These are phyloP conservation scores for Stratiomys singularior DNA, from an alignment of 2,888 invertebrate genomes.

Conservation along the genomic window DNA sequence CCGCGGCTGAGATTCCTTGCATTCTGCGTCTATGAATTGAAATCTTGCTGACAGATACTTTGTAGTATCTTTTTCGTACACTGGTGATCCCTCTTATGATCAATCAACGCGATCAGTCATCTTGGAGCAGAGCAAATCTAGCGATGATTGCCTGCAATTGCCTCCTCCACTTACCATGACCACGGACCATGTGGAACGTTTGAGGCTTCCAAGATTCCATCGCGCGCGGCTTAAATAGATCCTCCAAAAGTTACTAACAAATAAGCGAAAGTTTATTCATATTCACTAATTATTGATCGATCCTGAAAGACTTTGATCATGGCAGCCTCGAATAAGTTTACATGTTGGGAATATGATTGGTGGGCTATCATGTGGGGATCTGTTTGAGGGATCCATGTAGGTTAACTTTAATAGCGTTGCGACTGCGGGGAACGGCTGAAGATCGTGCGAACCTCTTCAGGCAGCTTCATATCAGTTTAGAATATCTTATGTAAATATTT, in stretches of 20 bases:
- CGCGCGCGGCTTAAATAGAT: neutral
- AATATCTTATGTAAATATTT: constrained; percentile 42
- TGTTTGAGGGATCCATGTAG: neutral
- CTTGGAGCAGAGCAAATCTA: neutral
- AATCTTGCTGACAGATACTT: constrained; percentile 17
- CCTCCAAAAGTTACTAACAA: neutral
- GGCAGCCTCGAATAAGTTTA: neutral
- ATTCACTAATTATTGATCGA: constrained; percentile 19
- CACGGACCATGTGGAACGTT: neutral
- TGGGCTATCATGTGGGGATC: neutral
- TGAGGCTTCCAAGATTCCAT: constrained; percentile 17
- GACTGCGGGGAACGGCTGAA: neutral
- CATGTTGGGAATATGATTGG: constrained; percentile 13
- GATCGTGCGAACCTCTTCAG: constrained; percentile 7
- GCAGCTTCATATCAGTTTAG: constrained; percentile 10
- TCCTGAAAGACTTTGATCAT: constrained; percentile 28
- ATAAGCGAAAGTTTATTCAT: neutral
- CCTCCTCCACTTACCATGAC: constrained; percentile 14
- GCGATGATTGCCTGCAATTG: neutral
- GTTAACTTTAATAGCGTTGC: neutral
- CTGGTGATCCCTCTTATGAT: neutral
- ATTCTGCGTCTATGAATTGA: neutral
- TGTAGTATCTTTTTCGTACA: constrained; percentile 9
- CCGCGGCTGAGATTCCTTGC: neutral
- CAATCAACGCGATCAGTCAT: constrained; percentile 16